Base-by-base conservation (phyloP, 2,113 vertebrate species). In the Gasterosteus aculeatus region DNA sequence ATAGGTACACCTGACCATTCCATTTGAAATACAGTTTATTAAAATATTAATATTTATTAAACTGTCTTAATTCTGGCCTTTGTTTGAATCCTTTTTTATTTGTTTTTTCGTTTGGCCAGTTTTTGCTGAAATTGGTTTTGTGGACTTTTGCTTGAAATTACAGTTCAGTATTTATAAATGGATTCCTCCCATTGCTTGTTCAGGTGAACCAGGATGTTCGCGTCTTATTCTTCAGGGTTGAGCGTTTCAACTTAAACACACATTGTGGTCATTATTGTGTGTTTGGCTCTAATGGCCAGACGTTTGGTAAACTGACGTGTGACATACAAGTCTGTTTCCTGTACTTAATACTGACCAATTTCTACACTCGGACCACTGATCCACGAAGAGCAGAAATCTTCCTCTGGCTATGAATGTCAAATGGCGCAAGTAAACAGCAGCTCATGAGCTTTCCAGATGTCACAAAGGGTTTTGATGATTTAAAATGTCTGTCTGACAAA, bases 231-330 rank as follows among this genome's bases (percentile, higher is more conserved):
- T 16, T 64, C 26, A 75, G 54, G 61, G 54, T 59, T 58, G 47
- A 75, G 69, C 65, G 56, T 51, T 6, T 22, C 12, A 67, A 64
- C 54, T 67, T 47, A 69, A 75, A 65, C 60, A 62, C 49, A 53
- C 33, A 64, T 54, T 63, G 33, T 64, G 31, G 33, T 38, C 11
- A 54, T 86, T 72, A 72, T 65, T 75, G 53, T 78, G 6, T 72
- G 33, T 56, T 60, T 0, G 9, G 46, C 16, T 31, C 12, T 41
- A 42, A 46, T 46, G 15, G 38, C 46, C 70, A 75, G 56, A 79
- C 4, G 46, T 76, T 62, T 35, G 16, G 69, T 73, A 72, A 85
- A 75, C 79, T 85, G 78, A 88, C 85, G 57, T 57, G 46, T 87
- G 78, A 87, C 75, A 58, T 63, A 31, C 18, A 42, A 58, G 53